Evolutionary conservation across 2,888 invertebrate genomes (phyloP).

Genomic region (Lepeophtheirus nordmannii): DNA sequence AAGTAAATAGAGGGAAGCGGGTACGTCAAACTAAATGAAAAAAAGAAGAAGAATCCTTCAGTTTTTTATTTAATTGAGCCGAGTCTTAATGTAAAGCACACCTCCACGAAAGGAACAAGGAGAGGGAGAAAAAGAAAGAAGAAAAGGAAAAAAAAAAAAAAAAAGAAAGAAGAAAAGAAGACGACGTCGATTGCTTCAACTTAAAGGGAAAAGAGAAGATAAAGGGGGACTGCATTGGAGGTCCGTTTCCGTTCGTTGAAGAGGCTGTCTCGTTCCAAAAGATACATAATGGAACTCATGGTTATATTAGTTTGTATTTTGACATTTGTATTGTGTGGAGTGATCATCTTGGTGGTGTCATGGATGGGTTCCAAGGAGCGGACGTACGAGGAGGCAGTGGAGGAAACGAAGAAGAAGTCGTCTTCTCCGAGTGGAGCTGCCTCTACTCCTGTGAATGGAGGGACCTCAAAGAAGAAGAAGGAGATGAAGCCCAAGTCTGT

Average conservation of each 20-base stretch:
- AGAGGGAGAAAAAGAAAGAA: neutral
- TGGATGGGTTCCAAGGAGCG: neutral
- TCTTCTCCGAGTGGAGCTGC: neutral
- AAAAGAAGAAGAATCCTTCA: neutral
- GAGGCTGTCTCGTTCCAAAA: neutral
- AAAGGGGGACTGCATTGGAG: neutral
- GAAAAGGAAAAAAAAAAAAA: neutral
- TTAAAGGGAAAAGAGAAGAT: neutral
- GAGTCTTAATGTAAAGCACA: neutral
- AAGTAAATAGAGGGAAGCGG: neutral
- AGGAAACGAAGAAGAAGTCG: neutral
- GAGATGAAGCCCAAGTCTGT: neutral
- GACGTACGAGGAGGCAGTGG: neutral
- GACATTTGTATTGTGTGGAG: neutral
- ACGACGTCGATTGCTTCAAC: neutral
- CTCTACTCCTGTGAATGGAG: neutral
- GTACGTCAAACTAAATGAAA: neutral
- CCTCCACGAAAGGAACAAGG: neutral
- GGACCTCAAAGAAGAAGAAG: neutral
- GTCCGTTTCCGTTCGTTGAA: neutral
- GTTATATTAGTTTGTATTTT: neutral
- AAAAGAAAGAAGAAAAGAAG: neutral
- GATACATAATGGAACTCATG: neutral
- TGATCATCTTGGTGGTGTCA: neutral
- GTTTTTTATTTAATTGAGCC: neutral